Base-by-base conservation (phyloP, 2,797 vertebrate species). In the Xenops minutus region DNA sequence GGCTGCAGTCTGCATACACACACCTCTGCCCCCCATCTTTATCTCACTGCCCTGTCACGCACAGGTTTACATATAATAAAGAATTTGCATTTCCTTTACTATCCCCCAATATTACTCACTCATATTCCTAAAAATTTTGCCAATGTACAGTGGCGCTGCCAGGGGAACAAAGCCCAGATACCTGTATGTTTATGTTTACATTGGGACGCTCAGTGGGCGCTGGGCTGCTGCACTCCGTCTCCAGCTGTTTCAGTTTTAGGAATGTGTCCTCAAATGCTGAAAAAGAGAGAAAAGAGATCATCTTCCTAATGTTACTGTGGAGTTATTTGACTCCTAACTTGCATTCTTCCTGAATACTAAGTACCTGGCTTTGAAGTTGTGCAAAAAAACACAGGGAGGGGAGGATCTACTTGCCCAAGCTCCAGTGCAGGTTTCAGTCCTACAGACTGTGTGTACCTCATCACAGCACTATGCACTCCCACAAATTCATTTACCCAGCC, bases 151-250 rank as follows among this genome's bases (percentile, higher is more conserved):
- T 0, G 3, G 41, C 21, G 0, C 2, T 20, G 43, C 27, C 43
- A 86, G 12, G 16, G 37, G 37, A 51, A 74, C 23, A n/a, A 75
- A 67, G 63, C 21, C 14, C 34, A 20, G 54, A 58, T 98, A 99
- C 99, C 99, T 99, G 99, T 49, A 99, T 19, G 4, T 99, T 99
- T 59, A 99, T 83, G 48, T 99, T 99, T 64, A 98, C 1, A 3
- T 98, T 98, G 77, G 98, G 97, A 94, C 32, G 97, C n/a, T 97
- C 68, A 2, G 88, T 19, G 0, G 68, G 96, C 58, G 97, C 46
- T 0, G 97, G 94, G 67, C 85, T 97, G 82, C 77, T 97, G 81
- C 22, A 41, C 82, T 99, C 98, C 58, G 98, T 72, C 90, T 99
- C 98, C 93, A 99, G 96, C 88, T 99, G 98, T 64, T 99, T 99